Evolutionary conservation across 2,888 invertebrate genomes (phyloP), one percentile per base, ranked within the genome.

Genomic region (Heteromurus nitidus): DNA sequence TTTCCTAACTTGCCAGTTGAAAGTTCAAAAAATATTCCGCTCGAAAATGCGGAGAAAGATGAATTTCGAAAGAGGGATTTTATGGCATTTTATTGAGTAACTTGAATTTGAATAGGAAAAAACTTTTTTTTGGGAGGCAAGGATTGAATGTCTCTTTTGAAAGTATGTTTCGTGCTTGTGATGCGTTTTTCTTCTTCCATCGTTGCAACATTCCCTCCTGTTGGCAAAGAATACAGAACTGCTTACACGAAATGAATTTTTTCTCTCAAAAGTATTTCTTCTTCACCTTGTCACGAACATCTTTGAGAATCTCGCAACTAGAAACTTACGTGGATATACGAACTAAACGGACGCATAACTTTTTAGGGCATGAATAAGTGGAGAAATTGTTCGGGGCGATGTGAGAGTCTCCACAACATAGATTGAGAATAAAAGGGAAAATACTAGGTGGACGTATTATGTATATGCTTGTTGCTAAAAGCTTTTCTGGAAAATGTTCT

Each of bases 21-120:
- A 36, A 20, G 9, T 20, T 36, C 20, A 20, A 53, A 53, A 53
- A 18, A 2, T 18, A 53, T 18, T 18, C 53, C 53, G 16, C 53
- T 20, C 36, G 16, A 5, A 18, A 11, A 53, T 53, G 11, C 20
- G n/a, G 58, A 20, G 3, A 55, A 16, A 2, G 26, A 26, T 11
- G 26, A 55, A 13, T 55, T 55, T 55, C 2, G 13, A 55, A 26
- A 16, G 24, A 36, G 55, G 26, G 24, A 62, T 11, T 18, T 36
- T 24, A 42, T 42, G 26, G 44, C 65, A 11, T 65, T 64, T 65
- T 44, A 44, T 65, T 44, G 44, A 44, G 18, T n/a, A n/a, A n/a
- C n/a, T n/a, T n/a, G n/a, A n/a, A n/a, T n/a, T n/a, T n/a, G n/a
- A n/a, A n/a, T n/a, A n/a, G 22, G 5, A 36, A 11, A 55, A 55